Conservation (phyloP, 2,888 invertebrate species). For the Latrodectus elegans region DNA sequence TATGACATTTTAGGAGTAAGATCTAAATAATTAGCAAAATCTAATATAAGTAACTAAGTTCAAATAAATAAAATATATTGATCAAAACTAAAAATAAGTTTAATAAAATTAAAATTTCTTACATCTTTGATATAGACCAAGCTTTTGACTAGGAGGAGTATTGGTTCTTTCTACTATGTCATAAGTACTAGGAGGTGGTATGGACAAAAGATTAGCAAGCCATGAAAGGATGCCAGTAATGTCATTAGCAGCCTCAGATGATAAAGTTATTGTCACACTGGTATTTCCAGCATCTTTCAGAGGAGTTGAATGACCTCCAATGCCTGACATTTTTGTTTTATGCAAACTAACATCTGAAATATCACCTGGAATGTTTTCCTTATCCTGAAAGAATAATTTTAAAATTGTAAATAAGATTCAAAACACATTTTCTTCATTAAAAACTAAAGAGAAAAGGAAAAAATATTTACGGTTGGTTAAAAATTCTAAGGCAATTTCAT, state of each 20-base stretch:
- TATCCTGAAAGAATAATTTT: conserved; percentile 76
- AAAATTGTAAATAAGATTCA: neutral
- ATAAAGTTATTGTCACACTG: conserved; percentile 93
- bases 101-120: neutral
- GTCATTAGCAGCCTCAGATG: conserved; percentile 95
- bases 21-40: no score
- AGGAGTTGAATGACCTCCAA: conserved; percentile 74
- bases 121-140: conserved; percentile 82
- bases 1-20: no score
- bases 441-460: neutral
- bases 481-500: no score
- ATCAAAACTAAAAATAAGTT: no score
- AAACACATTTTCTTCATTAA: neutral
- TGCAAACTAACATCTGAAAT: conserved; percentile 74
- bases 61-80: no score
- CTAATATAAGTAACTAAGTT: no score
- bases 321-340: conserved; percentile 74
- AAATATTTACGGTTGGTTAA: conserved; percentile 7
- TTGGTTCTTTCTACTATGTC: conserved; percentile 89
- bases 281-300: conserved; percentile 81
- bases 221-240: conserved; percentile 92
- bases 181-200: conserved; percentile 91
- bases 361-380: conserved; percentile 78
- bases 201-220: conserved; percentile 92
- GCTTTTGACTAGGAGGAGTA: conserved; percentile 84